Conservation (phyloP, 1,140 invertebrate species). For the Leucophenga varia region DNA sequence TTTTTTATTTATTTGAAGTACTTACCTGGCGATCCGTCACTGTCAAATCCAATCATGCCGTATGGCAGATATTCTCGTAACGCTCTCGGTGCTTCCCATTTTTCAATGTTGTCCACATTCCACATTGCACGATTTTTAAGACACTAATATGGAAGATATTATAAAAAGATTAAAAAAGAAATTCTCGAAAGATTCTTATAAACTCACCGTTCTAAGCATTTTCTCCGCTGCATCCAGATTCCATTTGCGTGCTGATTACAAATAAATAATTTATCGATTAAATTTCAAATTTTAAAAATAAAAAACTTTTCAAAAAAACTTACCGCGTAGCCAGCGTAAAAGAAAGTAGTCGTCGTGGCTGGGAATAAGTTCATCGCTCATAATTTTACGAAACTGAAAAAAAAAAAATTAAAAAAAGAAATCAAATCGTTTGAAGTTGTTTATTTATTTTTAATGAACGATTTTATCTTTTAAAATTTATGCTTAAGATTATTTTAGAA, state of each 20-base stretch:
- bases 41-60: conserved; percentile 77
- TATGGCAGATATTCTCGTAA: conserved; percentile 73
- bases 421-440: too few species aligned
- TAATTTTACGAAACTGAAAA: conserved; percentile 71
- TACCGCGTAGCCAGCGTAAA: conserved; percentile 80
- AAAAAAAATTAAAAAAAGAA: too few species aligned
- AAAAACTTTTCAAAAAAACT: conserved; percentile 29
- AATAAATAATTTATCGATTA: too few species aligned
- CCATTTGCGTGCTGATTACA: conserved; percentile 86
- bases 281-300: too few species aligned
- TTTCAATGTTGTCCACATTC: conserved; percentile 69
- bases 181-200: background rate
- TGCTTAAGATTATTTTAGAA: too few species aligned
- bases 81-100: conserved; percentile 72
- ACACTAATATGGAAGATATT: conserved; percentile 18
- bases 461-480: too few species aligned
- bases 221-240: conserved; percentile 77
- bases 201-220: conserved; percentile 71
- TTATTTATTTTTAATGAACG: too few species aligned
- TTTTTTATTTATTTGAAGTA: background rate
- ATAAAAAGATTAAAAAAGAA: background rate
- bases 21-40: conserved; percentile 78
- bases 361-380: conserved; percentile 67
- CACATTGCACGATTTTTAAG: conserved; percentile 60
- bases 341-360: conserved; percentile 79